A percentile compares a stretch with the other conserved stretches of the same genome.
Evolutionary conservation across 2,113 vertebrate genomes (phyloP).

Genomic region (Tachysurus fulvidraco): DNA sequence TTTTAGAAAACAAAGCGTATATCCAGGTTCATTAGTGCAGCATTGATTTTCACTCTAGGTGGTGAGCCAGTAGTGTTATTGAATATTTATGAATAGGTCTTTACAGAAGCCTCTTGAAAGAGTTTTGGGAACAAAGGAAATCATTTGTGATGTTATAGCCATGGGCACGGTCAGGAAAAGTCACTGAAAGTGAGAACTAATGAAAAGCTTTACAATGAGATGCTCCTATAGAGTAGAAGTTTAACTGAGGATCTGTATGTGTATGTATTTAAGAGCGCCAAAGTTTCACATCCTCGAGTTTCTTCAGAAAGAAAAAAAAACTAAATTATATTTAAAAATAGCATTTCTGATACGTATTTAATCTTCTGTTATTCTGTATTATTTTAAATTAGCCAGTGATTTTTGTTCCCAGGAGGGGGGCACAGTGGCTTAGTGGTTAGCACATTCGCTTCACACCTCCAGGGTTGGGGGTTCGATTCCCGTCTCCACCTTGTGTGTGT

Average conservation of each 20-base stretch:
- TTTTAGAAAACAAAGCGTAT: constrained; percentile 46
- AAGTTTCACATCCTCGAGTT: background rate
- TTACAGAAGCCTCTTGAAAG: constrained; percentile 28
- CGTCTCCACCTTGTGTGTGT: too few relatives aligned
- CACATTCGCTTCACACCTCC: too few relatives aligned
- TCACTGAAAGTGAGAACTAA: constrained; percentile 10
- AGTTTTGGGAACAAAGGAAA: constrained; percentile 40
- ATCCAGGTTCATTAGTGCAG: constrained; percentile 53
- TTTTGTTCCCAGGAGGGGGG: background rate
- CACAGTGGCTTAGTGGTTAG: too few relatives aligned
- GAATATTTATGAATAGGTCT: constrained; percentile 53
- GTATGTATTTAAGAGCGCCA: background rate
- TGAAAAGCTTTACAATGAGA: background rate
- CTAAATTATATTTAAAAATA: background rate
- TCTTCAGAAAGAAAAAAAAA: constrained; percentile 1
- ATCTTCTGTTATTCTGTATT: background rate
- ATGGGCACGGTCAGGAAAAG: constrained; percentile 27
- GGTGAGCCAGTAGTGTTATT: constrained; percentile 42
- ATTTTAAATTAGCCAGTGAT: constrained; percentile 2
- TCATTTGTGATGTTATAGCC: constrained; percentile 17
- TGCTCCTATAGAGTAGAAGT: background rate
- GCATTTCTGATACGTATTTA: background rate
- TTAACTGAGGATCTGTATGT: too few relatives aligned
- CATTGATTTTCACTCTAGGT: constrained; percentile 56
- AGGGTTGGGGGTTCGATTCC: too few relatives aligned